Percentiles rank a stretch among this genome's conserved stretches.
These are phyloP conservation scores for Gallirallus australis DNA, from an alignment of 2,797 vertebrate species.

Conservation along the genomic window DNA sequence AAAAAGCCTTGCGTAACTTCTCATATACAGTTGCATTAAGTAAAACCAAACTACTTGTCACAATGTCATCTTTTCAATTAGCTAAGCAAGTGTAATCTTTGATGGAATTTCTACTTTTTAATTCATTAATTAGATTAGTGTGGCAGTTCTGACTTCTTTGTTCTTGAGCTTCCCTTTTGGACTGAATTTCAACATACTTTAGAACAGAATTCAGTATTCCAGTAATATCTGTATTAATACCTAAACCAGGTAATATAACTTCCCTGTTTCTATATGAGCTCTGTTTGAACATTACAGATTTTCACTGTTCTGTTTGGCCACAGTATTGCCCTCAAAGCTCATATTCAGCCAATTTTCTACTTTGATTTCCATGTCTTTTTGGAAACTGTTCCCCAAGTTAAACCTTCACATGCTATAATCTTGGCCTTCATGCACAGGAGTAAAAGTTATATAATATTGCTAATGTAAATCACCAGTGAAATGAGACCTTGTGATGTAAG, in stretches of 20 bases:
- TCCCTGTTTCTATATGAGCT: background rate
- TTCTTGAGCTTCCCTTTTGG: background rate
- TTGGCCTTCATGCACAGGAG: background rate
- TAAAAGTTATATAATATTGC: background rate
- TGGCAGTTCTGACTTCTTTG: background rate
- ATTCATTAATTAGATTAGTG: background rate
- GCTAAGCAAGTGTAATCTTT: background rate
- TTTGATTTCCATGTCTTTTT: background rate
- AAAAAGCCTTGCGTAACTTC: background rate
- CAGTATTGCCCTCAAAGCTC: background rate
- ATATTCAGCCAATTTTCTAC: background rate
- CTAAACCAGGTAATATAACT: slow-evolving; percentile 21
- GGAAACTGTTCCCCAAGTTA: background rate
- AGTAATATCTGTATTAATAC: background rate
- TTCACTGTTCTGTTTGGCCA: slow-evolving; percentile 17
- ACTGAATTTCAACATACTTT: background rate
- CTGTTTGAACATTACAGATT: slow-evolving; percentile 1
- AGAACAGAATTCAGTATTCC: background rate
- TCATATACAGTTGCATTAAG: background rate
- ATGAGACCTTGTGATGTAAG: background rate
- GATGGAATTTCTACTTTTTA: background rate
- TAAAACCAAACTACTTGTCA: background rate
- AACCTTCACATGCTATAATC: background rate
- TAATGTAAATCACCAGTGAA: background rate
- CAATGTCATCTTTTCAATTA: background rate